Evolutionary conservation across 1,140 invertebrate genomes (phyloP).

Genomic region (Polypedilum vanderplanki): DNA sequence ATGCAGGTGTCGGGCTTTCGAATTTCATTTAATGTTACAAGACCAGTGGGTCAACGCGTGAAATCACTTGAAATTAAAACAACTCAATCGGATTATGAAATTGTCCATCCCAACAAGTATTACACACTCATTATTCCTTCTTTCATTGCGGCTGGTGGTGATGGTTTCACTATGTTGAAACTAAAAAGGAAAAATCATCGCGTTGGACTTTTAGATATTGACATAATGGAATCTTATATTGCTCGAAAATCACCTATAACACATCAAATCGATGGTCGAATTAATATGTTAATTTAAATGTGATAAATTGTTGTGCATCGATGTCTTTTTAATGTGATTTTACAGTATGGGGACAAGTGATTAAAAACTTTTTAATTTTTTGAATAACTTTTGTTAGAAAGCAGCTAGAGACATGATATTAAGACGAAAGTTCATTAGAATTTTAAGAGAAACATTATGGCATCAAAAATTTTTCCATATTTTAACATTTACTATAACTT

Average conservation of each 20-base stretch:
- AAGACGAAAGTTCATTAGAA: no score
- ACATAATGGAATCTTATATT: not conserved
- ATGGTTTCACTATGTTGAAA: conserved; percentile 49
- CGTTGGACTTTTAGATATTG: not conserved
- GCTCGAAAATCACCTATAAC: not conserved
- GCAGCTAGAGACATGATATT: no score
- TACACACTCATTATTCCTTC: conserved; percentile 56
- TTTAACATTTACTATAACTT: no score
- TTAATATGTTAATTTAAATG: not conserved
- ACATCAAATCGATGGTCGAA: not conserved
- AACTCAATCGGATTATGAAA: conserved; percentile 53
- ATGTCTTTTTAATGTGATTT: no score
- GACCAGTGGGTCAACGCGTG: conserved; percentile 52
- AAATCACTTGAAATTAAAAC: conserved; percentile 52
- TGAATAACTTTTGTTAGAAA: no score
- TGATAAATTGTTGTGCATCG: not conserved
- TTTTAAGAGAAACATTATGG: no score
- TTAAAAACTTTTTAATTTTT: no score
- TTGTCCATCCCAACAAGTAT: conserved; percentile 45
- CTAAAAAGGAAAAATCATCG: conserved; percentile 35
- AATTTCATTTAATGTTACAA: conserved; percentile 46
- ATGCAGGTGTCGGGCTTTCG: conserved; percentile 53
- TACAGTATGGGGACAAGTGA: no score
- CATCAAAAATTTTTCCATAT: no score
- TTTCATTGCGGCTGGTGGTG: conserved; percentile 61